These are phyloP conservation scores for Macquaria ambigua DNA, from an alignment of 2,113 vertebrate genomes.

Conservation along the genomic window DNA sequence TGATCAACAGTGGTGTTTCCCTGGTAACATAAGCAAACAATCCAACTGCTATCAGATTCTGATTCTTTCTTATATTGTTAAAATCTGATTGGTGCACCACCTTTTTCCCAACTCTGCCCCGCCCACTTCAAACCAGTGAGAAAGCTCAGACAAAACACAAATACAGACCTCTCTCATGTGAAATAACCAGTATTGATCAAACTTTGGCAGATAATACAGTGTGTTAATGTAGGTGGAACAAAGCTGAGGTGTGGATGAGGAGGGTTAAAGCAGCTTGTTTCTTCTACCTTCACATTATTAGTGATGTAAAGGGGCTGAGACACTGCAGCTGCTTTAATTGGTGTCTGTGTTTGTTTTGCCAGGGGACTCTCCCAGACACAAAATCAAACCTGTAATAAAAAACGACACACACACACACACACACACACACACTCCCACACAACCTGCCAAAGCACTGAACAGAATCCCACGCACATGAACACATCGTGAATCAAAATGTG, in stretches of 20 bases:
- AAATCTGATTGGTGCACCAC: not conserved
- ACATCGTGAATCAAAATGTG: not conserved
- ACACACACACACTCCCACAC: slow-evolving; percentile 11
- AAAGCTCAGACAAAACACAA: not conserved
- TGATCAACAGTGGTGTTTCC: slow-evolving; percentile 8
- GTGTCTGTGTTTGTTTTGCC: slow-evolving; percentile 58
- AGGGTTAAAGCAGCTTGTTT: slow-evolving; percentile 3
- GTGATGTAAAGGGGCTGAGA: slow-evolving; percentile 41
- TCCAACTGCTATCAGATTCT: not conserved
- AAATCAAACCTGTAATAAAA: slow-evolving; percentile 67
- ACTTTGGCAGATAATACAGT: not conserved
- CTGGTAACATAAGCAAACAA: not conserved
- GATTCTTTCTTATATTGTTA: not conserved
- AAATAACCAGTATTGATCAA: not conserved
- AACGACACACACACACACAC: slow-evolving; percentile 15
- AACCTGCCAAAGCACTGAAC: not conserved
- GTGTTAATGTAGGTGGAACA: not conserved
- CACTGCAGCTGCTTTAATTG: slow-evolving; percentile 63
- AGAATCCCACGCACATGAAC: slow-evolving; percentile 11
- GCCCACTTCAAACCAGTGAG: not conserved
- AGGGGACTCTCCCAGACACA: slow-evolving; percentile 55
- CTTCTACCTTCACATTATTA: slow-evolving; percentile 27
- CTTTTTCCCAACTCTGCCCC: not conserved
- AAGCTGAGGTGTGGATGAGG: not conserved
- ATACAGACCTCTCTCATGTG: not conserved